These are phyloP conservation scores for Drosophila picticornis DNA, from an alignment of 2,888 invertebrate species.

Conservation along the genomic window DNA sequence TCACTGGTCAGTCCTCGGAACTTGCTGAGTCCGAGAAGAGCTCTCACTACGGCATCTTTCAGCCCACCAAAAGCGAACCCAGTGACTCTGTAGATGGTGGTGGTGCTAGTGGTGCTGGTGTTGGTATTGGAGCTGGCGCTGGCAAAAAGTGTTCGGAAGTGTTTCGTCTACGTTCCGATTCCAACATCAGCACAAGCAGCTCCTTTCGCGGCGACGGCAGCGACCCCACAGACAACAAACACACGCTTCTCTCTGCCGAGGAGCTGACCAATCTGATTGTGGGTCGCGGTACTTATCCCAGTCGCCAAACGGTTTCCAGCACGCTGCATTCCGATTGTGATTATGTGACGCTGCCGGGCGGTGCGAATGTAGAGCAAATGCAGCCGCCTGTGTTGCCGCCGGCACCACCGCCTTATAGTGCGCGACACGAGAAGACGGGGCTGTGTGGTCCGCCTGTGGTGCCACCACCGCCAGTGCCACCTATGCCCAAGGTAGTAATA, in stretches of 20 bases:
- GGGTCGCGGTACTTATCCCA: slow-evolving; percentile 91
- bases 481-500: slow-evolving; percentile 42
- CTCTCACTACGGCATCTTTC: slow-evolving; percentile 87
- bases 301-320: slow-evolving; percentile 92
- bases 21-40: slow-evolving; percentile 87
- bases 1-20: slow-evolving; percentile 87
- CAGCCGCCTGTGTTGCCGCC: slow-evolving; percentile 89
- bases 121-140: slow-evolving; percentile 78
- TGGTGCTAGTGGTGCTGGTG: slow-evolving; percentile 84
- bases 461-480: slow-evolving; percentile 46
- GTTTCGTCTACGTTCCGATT: slow-evolving; percentile 90
- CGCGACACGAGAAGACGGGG: slow-evolving; percentile 87
- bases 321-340: slow-evolving; percentile 96
- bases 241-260: slow-evolving; percentile 91
- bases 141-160: slow-evolving; percentile 76
- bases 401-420: slow-evolving; percentile 90
- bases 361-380: slow-evolving; percentile 85
- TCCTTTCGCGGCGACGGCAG: slow-evolving; percentile 96
- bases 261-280: slow-evolving; percentile 94
- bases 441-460: slow-evolving; percentile 82
- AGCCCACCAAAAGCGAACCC: slow-evolving; percentile 84
- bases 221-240: slow-evolving; percentile 92
- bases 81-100: slow-evolving; percentile 87
- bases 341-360: slow-evolving; percentile 90
- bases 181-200: slow-evolving; percentile 91